These are phyloP conservation scores for Conus canariensis DNA, from an alignment of 2,888 invertebrate genomes.

Conservation along the genomic window DNA sequence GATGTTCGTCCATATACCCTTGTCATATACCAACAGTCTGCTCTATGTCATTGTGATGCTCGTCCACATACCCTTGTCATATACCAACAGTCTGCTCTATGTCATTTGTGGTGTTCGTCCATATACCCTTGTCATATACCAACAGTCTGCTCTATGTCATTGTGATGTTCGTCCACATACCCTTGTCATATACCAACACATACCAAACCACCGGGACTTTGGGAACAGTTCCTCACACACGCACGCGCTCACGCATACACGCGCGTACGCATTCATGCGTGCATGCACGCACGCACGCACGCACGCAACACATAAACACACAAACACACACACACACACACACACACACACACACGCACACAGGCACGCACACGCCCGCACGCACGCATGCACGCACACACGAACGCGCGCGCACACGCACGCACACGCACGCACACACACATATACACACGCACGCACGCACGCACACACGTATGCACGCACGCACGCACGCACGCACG, in stretches of 20 bases:
- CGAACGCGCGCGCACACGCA: conserved; percentile 18
- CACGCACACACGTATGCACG: background rate
- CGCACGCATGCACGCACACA: background rate
- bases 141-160: too few relatives aligned
- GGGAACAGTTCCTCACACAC: background rate
- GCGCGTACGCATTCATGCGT: too few relatives aligned
- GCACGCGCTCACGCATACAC: background rate
- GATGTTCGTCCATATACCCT: too few relatives aligned
- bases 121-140: too few relatives aligned
- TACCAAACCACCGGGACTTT: too few relatives aligned
- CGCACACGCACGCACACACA: conserved; percentile 5
- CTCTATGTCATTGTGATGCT: too few relatives aligned
- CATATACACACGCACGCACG: background rate
- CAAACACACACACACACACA: background rate
- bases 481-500: background rate
- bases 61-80: too few relatives aligned
- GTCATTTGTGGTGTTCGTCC: too few relatives aligned
- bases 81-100: too few relatives aligned
- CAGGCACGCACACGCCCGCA: background rate
- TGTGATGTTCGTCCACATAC: too few relatives aligned
- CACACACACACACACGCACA: background rate
- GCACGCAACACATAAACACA: background rate
- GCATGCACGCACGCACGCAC: background rate
- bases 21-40: too few relatives aligned
- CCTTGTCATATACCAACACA: too few relatives aligned